Evolutionary conservation across 2,113 vertebrate genomes (phyloP), one percentile per base, ranked within the genome.

Genomic region (Aegithalos caudatus): DNA sequence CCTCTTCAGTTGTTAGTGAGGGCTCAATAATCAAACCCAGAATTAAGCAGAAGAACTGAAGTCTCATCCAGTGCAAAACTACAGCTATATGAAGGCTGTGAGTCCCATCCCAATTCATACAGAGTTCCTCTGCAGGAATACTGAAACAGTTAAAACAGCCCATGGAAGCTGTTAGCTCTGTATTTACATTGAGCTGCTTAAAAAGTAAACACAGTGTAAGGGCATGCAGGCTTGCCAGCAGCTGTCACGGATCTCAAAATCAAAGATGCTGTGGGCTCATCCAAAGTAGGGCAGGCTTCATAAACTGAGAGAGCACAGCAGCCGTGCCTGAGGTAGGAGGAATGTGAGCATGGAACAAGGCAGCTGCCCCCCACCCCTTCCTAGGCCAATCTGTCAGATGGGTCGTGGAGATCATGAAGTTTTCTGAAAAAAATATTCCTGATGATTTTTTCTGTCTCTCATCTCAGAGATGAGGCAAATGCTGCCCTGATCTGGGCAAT

Each of bases 401-500:
- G 81, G 29, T 60, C 73, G 64, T 48, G 76, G 57, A 60, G 33
- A 81, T 38, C 45, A 27, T 7, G 20, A 93, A 62, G 20, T 45
- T 47, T 71, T 21, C 71, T 14, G 47, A 84, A 74, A 90, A 85
- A 81, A 74, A 25, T 15, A 71, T 35, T 81, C 71, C 54, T 51
- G 29, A 51, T 10, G 3, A 74, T 86, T 91, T 37, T 73, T 50
- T 88, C 50, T 76, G 71, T 53, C 28, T 85, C 28, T 92, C 50
- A 45, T 67, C 81, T 70, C 56, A 71, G 53, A 83, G 76, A 81
- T 21, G 53, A 82, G 66, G 77, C 62, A 80, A 88, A 92, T 7
- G 16, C 82, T 76, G 48, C 58, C 44, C 57, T 88, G 92, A 88
- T 90, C 90, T 90, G 47, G 88, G 92, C 86, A 88, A 92, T 89